Percentiles rank a stretch among this genome's conserved stretches.
Evolutionary conservation across 2,888 invertebrate genomes (phyloP).

Genomic region (Platycnemis pennipes): DNA sequence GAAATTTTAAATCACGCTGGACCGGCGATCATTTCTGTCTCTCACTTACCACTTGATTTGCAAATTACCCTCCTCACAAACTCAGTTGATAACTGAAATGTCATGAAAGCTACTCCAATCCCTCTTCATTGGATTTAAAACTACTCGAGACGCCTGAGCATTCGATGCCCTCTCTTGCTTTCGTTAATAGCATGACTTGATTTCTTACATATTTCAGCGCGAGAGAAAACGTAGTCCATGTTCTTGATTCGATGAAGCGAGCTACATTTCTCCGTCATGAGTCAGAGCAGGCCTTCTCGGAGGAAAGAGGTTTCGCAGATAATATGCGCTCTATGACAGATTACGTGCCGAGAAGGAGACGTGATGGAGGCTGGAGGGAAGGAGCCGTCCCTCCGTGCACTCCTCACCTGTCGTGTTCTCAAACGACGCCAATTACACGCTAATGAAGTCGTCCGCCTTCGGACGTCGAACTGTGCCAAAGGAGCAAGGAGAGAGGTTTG

Average conservation of each 20-base stretch:
- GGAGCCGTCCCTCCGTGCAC: conserved; percentile 34
- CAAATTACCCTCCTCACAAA: background rate
- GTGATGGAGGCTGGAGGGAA: background rate
- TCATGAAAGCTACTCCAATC: background rate
- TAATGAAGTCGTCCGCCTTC: conserved; percentile 67
- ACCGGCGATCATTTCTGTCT: too few relatives aligned
- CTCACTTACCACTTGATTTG: too few relatives aligned
- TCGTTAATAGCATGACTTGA: background rate
- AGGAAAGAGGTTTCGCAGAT: background rate
- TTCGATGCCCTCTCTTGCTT: background rate
- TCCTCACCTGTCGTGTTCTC: conserved; percentile 63
- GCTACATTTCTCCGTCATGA: background rate
- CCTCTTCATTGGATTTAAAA: background rate
- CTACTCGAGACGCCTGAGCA: background rate
- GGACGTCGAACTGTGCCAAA: conserved; percentile 67
- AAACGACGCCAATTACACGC: conserved; percentile 67
- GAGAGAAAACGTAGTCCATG: background rate
- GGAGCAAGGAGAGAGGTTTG: conserved; percentile 8
- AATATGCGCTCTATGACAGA: conserved; percentile 22
- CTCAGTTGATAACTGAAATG: background rate
- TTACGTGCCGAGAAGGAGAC: background rate
- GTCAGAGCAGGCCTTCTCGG: background rate
- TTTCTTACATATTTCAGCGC: background rate
- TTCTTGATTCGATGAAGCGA: background rate
- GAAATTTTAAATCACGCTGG: too few relatives aligned